phyloP scores from a whole-genome alignment of 2,113 vertebrate genomes.

The Emberiza fucata region DNA sequence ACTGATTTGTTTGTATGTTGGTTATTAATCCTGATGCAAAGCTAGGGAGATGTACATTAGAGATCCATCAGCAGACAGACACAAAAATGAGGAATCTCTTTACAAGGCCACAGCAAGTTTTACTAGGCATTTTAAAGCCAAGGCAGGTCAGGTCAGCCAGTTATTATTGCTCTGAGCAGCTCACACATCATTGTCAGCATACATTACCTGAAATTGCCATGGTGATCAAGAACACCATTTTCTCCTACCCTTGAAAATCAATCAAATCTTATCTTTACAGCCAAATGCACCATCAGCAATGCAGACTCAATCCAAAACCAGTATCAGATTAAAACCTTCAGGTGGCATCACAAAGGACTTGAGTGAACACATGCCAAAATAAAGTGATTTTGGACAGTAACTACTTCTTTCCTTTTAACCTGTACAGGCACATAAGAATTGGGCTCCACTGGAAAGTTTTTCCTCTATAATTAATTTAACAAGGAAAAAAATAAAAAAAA shows the following conservation, averaged over 20 bases:
- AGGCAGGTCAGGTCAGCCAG: background rate
- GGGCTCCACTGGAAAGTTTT: background rate
- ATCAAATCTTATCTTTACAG: background rate
- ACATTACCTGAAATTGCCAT: background rate
- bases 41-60: background rate
- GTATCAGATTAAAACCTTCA: background rate
- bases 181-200: background rate
- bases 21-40: background rate
- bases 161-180: background rate
- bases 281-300: background rate
- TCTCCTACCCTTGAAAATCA: background rate
- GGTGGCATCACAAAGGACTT: background rate
- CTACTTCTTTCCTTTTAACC: background rate
- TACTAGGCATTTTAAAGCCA: background rate
- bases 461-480: background rate
- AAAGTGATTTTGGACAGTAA: background rate
- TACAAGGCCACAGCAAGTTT: background rate
- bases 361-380: background rate
- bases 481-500: background rate
- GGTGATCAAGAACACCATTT: background rate
- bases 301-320: background rate
- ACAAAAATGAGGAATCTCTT: background rate
- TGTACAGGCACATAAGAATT: background rate
- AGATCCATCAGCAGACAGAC: background rate
- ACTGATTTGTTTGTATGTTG: background rate